Base-by-base conservation (phyloP, 2,113 vertebrate species). In the Hydrolagus affinis region DNA sequence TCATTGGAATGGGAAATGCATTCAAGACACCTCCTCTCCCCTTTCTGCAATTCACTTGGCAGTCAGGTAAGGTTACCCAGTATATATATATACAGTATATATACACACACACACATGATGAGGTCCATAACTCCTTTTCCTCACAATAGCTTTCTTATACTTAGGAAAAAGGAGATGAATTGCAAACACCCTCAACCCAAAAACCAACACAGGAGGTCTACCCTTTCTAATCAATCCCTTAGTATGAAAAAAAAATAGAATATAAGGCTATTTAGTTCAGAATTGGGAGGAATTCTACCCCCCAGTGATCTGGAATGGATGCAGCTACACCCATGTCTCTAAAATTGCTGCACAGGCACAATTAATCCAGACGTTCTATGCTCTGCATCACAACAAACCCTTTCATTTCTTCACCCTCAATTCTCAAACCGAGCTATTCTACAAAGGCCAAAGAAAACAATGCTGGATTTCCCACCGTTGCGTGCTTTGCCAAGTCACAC, bases 311-410 rank as follows among this genome's bases (percentile, higher is more conserved):
- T 44, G 44, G 6, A 44, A 44, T 6, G 44, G 44, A 44, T 44
- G 44, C 44, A 30, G 59, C 28, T 25, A 44, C 10, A 10, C 25
- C 44, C 10, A 73, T 73, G 28, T 14, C 28, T 73, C 23, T 62
- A 80, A 80, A 62, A 80, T 62, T 80, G 76, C 76, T 80, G 57
- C 59, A 28, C 76, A 66, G 77, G 60, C 57, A 83, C 28, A 25
- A 78, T 64, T 83, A 83, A 44, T 25, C 25, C 15, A 66, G 77
- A 28, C 17, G n/a, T 75, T 75, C 15, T 21, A 3, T 69, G 8
- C 44, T 74, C 30, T 74, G 25, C 30, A 30, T 74, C 28, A 44
- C 60, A 64, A 15, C 64, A 60, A 60, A 64, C 57, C 44, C 2
- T 44, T 44, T 44, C 44, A 23, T 11, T 71, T 77, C 60, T 56